These are phyloP conservation scores for Acronicta alni DNA, from an alignment of 2,888 invertebrate genomes.

Conservation along the genomic window DNA sequence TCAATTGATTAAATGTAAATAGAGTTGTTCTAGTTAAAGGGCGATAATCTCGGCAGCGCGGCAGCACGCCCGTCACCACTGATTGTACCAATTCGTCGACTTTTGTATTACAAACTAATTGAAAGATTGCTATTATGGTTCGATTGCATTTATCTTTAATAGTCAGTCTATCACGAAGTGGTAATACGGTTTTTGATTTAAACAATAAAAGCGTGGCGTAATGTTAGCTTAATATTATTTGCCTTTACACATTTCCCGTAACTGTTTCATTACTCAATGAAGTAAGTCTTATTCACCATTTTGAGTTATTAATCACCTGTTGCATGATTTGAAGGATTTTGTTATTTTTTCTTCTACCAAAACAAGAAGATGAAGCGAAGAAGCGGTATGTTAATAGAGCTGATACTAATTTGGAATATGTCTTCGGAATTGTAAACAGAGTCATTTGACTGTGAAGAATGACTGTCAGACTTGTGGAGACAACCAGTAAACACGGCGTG, in stretches of 20 bases:
- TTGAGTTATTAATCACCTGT: constrained; percentile 20
- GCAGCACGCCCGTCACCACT: constrained; percentile 31
- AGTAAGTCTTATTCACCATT: constrained; percentile 18
- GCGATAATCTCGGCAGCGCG: constrained; percentile 64
- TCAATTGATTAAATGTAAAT: constrained; percentile 53
- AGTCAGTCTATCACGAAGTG: constrained; percentile 17
- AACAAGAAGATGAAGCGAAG: background rate
- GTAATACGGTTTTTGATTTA: constrained; percentile 23
- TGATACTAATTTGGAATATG: constrained; percentile 32
- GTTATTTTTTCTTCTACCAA: background rate
- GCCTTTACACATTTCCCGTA: constrained; percentile 23
- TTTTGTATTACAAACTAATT: constrained; percentile 46
- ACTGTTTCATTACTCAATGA: constrained; percentile 32
- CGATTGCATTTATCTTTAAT: constrained; percentile 34
- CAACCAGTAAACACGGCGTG: constrained; percentile 29
- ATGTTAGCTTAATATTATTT: constrained; percentile 23
- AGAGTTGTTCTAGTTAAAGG: constrained; percentile 68
- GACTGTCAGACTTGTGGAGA: constrained; percentile 24
- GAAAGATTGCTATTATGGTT: constrained; percentile 23
- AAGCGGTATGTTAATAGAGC: constrained; percentile 2
- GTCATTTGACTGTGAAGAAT: constrained; percentile 33
- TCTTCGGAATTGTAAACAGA: constrained; percentile 27
- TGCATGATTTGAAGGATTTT: constrained; percentile 15
- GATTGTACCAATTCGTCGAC: constrained; percentile 44
- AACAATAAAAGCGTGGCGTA: constrained; percentile 11